These are phyloP conservation scores for Myoxocephalus aenaeus DNA, from an alignment of 2,797 vertebrate genomes.

Conservation along the genomic window DNA sequence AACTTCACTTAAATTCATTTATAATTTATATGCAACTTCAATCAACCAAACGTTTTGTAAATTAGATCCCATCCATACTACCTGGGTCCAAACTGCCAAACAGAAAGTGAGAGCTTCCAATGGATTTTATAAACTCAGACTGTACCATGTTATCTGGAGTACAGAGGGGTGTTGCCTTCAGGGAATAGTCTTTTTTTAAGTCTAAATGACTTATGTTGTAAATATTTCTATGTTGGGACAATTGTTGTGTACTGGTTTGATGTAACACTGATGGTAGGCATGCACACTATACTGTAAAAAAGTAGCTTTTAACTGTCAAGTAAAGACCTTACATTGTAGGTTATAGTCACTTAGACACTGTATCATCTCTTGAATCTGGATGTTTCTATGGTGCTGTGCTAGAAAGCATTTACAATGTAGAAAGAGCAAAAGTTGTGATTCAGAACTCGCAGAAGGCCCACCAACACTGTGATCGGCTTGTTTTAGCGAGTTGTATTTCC, in stretches of 20 bases:
- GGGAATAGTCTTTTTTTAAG: neutral
- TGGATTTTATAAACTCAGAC: neutral
- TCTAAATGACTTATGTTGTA: neutral
- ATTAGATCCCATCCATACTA: neutral
- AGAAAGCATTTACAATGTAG: conserved; percentile 21
- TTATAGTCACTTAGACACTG: neutral
- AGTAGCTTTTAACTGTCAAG: neutral
- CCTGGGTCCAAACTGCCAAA: neutral
- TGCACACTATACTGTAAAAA: neutral
- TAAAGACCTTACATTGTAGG: neutral
- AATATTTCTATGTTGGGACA: neutral
- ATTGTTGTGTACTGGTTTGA: neutral
- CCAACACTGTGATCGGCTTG: conserved; percentile 50
- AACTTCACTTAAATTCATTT: no score
- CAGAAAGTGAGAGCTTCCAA: conserved; percentile 15
- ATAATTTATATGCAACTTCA: neutral
- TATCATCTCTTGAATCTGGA: conserved; percentile 3
- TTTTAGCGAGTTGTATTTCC: conserved; percentile 48
- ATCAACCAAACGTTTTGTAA: neutral
- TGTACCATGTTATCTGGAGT: neutral
- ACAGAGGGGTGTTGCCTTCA: neutral
- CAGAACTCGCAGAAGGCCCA: conserved; percentile 26
- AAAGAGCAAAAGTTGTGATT: conserved; percentile 24
- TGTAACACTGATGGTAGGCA: neutral
- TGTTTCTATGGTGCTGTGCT: neutral